Base-by-base conservation (phyloP, 1,140 invertebrate genomes). In the Hermatobates lingyangjiaoensis region DNA sequence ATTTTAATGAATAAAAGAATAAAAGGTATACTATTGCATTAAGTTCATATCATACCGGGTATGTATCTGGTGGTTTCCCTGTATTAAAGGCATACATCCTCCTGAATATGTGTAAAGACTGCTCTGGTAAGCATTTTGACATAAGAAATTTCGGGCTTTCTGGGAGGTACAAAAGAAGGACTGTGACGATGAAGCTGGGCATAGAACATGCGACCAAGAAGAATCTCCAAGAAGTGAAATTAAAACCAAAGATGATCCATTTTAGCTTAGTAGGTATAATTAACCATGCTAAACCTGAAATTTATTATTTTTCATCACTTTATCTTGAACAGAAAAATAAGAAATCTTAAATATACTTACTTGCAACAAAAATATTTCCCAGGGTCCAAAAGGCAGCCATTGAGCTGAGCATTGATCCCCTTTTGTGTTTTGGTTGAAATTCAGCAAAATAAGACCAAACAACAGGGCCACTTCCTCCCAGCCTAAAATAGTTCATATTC, bases 371-470 rank as follows among this genome's bases (percentile, higher is more conserved):
- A 45, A 89, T 68, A 65, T 89, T 89, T 55, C 87, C 86, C 51
- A 90, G 73, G 7, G 85, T 89, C 88, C 89, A 94, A 65, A 92
- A 93, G 34, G 87, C 85, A 45, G 89, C 87, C 77, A 93, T 84
- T 62, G 87, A 85, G 57, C 85, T 88, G 51, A 93, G 71, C 83
- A 91, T 91, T 27, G 82, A 79, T 26, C 90, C 90, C 57, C 90
- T 73, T 61, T 84, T 84, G 34, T 79, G 72, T 68, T 89, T 88
- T 21, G 87, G 85, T 65, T 92, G 87, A 66, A 93, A 93, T 68
- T 95, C 90, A 34, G 86, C 84, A 68, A 91, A 92, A 64, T 93
- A 94, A 1, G 88, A 87, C 83, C 89, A 95, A 62, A 93, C 90
- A 42, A 93, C 87, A 50, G 90, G 89, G 61, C 89, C 87, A 62